phyloP scores from a whole-genome alignment of 2,888 invertebrate genomes.

The Melanostoma scalare region DNA sequence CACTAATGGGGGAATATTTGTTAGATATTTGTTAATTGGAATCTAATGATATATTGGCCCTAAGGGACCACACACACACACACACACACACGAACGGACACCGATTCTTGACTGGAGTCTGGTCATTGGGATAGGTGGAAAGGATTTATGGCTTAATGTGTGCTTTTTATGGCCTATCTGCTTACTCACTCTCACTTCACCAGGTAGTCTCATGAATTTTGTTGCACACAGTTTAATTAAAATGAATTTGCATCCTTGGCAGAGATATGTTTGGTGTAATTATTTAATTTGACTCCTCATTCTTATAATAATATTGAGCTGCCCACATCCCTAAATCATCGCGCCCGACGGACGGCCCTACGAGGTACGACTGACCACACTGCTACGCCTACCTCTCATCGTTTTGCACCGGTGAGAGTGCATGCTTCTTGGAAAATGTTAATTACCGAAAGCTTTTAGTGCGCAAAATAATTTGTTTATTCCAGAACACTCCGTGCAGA shows the following conservation, averaged over 20 bases:
- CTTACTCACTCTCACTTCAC: background rate
- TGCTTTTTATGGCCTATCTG: slow-evolving; percentile 55
- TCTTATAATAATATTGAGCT: slow-evolving; percentile 11
- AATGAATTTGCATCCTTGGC: slow-evolving; percentile 53
- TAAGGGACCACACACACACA: slow-evolving; percentile 39
- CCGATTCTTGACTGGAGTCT: background rate
- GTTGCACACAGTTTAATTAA: slow-evolving; percentile 57
- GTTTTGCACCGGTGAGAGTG: background rate
- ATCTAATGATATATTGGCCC: slow-evolving; percentile 71
- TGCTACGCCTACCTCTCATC: background rate
- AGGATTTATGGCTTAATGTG: slow-evolving; percentile 67
- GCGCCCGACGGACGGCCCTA: background rate
- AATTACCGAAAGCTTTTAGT: slow-evolving; percentile 73
- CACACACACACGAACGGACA: slow-evolving; percentile 10
- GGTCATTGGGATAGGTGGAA: slow-evolving; percentile 10
- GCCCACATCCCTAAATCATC: slow-evolving; percentile 30
- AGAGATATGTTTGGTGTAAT: slow-evolving; percentile 27
- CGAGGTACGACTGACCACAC: no score
- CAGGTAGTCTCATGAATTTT: background rate
- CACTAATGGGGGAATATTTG: slow-evolving; percentile 73
- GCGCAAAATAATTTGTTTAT: slow-evolving; percentile 68
- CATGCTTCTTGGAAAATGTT: slow-evolving; percentile 45
- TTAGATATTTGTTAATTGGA: slow-evolving; percentile 73
- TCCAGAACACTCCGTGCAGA: slow-evolving; percentile 31
- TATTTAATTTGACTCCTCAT: slow-evolving; percentile 59